Percentiles rank a stretch among this genome's conserved stretches.
Evolutionary conservation across 2,888 invertebrate species (phyloP).

Genomic region (Abrostola tripartita): DNA sequence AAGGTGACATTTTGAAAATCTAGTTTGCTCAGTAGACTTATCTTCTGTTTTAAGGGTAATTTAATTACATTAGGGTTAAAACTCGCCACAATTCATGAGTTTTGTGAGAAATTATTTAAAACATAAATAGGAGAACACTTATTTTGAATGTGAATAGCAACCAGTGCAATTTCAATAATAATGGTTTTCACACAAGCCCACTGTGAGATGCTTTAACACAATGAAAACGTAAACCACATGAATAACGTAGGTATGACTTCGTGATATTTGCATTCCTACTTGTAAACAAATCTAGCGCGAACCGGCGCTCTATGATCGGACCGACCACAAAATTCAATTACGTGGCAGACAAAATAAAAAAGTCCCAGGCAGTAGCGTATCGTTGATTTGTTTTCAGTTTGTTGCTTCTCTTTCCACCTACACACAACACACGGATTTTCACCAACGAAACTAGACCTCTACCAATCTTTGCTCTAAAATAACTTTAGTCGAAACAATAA

Average conservation of each 20-base stretch:
- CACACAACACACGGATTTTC: slow-evolving; percentile 64
- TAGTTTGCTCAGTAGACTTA: no score
- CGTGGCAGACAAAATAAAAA: slow-evolving; percentile 85
- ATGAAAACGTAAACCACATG: slow-evolving; percentile 29
- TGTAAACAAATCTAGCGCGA: slow-evolving; percentile 68
- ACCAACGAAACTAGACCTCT: slow-evolving; percentile 64
- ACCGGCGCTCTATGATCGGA: slow-evolving; percentile 72
- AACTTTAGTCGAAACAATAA: slow-evolving; percentile 38
- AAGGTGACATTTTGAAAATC: no score
- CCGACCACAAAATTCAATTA: slow-evolving; percentile 85
- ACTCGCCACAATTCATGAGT: no score
- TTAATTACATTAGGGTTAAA: no score
- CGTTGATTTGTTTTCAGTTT: slow-evolving; percentile 83
- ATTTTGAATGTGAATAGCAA: no score
- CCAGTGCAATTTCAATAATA: background rate
- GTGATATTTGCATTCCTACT: slow-evolving; percentile 59
- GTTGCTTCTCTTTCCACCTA: slow-evolving; percentile 69
- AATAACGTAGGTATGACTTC: slow-evolving; percentile 51
- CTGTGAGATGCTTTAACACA: background rate
- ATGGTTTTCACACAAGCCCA: background rate
- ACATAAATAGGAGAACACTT: no score
- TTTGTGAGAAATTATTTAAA: no score
- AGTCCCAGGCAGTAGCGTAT: slow-evolving; percentile 73
- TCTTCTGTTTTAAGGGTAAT: no score
- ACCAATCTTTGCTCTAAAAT: slow-evolving; percentile 18